A percentile compares a stretch with the other conserved stretches of the same genome.
Conservation (phyloP, 1,140 invertebrate genomes). For the Platyura marginata region DNA sequence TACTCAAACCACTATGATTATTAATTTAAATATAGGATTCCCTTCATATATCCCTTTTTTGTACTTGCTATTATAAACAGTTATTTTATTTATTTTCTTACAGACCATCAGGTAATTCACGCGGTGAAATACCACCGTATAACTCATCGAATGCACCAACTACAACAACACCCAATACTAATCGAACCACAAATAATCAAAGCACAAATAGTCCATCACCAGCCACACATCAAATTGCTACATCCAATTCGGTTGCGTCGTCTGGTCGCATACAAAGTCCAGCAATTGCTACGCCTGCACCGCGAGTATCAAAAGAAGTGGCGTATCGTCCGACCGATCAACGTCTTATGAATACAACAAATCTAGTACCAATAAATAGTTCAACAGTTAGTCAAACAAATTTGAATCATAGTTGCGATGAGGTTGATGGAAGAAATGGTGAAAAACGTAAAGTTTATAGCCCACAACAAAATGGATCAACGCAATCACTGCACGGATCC, state of each 20-base stretch:
- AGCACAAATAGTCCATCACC: no score
- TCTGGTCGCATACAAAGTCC: conserved; percentile 15
- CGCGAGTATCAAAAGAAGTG: conserved; percentile 19
- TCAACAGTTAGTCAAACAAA: no score
- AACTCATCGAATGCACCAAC: conserved; percentile 6
- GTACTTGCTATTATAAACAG: no score
- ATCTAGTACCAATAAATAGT: no score
- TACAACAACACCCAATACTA: no score
- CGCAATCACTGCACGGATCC: not conserved
- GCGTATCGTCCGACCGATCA: conserved; percentile 13
- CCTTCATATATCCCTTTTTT: no score
- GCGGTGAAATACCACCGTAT: conserved; percentile 19
- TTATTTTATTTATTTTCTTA: conserved; percentile 7
- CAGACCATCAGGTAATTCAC: conserved; percentile 25
- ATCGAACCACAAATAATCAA: no score
- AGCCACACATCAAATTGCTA: not conserved
- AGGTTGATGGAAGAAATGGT: not conserved
- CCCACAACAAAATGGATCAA: not conserved
- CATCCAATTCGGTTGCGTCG: not conserved
- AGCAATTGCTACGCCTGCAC: conserved; percentile 18
- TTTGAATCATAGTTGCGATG: no score
- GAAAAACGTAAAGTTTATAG: not conserved
- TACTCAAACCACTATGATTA: no score
- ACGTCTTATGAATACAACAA: no score
- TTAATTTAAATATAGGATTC: no score